Percentiles rank a stretch among this genome's conserved stretches.
Evolutionary conservation across 2,888 invertebrate species (phyloP).

Genomic region (Herminia tarsipennalis): DNA sequence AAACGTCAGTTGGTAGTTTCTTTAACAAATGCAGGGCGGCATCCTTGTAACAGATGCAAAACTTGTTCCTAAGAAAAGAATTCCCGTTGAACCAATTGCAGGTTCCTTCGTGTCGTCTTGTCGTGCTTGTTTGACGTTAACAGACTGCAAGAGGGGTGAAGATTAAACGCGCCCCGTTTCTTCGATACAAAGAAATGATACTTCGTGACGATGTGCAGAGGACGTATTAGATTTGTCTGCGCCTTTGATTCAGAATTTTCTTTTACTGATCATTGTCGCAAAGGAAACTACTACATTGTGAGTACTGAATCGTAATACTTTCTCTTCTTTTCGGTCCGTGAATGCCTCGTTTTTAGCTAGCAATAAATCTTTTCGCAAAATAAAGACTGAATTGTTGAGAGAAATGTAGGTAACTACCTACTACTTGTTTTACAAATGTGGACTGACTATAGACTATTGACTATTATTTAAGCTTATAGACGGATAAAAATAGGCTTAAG

Average conservation of each 20-base stretch:
- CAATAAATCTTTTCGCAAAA: no score
- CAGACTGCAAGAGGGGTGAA: slow-evolving; percentile 47
- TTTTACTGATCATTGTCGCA: neutral
- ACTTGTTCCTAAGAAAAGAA: slow-evolving; percentile 37
- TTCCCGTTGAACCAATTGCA: slow-evolving; percentile 48
- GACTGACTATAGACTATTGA: no score
- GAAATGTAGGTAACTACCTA: no score
- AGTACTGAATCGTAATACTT: neutral
- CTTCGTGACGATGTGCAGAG: neutral
- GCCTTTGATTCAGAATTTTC: neutral
- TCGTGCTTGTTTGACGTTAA: slow-evolving; percentile 44
- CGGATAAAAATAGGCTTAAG: no score
- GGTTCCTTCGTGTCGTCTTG: slow-evolving; percentile 29
- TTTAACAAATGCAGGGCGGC: slow-evolving; percentile 14
- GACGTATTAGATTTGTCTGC: slow-evolving; percentile 1
- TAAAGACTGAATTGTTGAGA: no score
- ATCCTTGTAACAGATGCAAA: slow-evolving; percentile 32
- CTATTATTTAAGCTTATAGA: no score
- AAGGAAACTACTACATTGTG: neutral
- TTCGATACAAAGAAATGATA: slow-evolving; percentile 36
- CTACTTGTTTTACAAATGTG: no score
- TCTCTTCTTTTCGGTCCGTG: no score
- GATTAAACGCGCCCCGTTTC: slow-evolving; percentile 53
- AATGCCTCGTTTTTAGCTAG: no score
- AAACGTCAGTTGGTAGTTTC: slow-evolving; percentile 1